Conservation (phyloP, 2,888 invertebrate species). For the Meteorus cinctellus region DNA sequence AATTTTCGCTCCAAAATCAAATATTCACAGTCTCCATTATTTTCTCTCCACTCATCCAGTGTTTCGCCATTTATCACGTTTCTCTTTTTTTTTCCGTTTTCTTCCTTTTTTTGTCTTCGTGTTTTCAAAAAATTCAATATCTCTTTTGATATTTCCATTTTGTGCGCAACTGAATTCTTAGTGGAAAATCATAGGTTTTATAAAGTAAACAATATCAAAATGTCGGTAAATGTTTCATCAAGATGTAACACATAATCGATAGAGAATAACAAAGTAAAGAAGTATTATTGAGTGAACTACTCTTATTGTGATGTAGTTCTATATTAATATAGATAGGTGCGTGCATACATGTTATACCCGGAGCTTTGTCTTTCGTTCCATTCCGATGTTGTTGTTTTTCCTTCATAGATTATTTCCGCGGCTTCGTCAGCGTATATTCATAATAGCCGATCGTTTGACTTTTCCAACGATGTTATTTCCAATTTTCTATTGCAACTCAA, state of each 20-base stretch:
- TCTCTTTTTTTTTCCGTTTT: slow-evolving; percentile 35
- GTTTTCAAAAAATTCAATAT: slow-evolving; percentile 43
- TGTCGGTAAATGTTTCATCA: slow-evolving; percentile 65
- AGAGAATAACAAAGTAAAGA: slow-evolving; percentile 61
- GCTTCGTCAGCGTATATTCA: neutral
- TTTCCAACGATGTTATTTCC: neutral
- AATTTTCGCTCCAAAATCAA: slow-evolving; percentile 22
- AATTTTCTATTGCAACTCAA: slow-evolving; percentile 58
- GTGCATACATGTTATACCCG: slow-evolving; percentile 43
- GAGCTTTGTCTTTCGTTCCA: slow-evolving; percentile 19
- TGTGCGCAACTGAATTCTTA: slow-evolving; percentile 68
- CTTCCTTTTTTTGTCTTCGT: neutral
- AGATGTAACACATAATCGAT: slow-evolving; percentile 57
- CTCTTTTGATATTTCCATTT: slow-evolving; percentile 60
- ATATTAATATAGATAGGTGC: slow-evolving; percentile 68
- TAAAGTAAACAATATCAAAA: slow-evolving; percentile 63
- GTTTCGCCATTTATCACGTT: slow-evolving; percentile 38
- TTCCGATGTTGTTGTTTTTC: neutral
- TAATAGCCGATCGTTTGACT: neutral
- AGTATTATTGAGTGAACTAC: slow-evolving; percentile 45
- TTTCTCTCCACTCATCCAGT: slow-evolving; percentile 43
- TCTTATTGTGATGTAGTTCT: slow-evolving; percentile 60
- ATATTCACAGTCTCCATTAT: slow-evolving; percentile 44
- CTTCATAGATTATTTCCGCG: neutral
- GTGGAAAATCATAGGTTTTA: slow-evolving; percentile 57